A percentile compares a stretch with the other conserved stretches of the same genome.
phyloP scores from a whole-genome alignment of 2,113 vertebrate species.

The Ramphastos sulfuratus region DNA sequence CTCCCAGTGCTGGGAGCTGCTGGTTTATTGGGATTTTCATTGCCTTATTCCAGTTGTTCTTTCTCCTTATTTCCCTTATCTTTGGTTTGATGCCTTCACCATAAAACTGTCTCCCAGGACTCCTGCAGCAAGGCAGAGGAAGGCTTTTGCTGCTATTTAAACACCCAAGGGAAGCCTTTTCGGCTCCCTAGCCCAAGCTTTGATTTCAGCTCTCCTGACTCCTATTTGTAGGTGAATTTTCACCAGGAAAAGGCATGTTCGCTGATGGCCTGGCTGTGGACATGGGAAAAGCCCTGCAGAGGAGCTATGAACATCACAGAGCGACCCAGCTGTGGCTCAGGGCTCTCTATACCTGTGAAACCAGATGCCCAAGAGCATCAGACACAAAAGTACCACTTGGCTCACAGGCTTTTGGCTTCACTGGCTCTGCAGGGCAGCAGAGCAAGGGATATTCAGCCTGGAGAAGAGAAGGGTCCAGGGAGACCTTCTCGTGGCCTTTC shows the following conservation, averaged over 20 bases:
- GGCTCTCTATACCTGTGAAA: background rate
- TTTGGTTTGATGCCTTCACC: background rate
- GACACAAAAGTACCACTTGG: background rate
- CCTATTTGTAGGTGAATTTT: background rate
- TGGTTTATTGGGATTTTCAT: background rate
- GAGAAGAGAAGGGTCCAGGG: too few species aligned
- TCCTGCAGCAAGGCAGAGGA: background rate
- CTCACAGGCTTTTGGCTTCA: background rate
- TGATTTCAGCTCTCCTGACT: background rate
- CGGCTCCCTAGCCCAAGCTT: background rate
- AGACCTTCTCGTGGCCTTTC: background rate
- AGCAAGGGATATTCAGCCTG: background rate
- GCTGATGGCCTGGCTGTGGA: background rate
- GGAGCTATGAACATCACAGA: rapidly evolving
- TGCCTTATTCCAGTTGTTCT: background rate
- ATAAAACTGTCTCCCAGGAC: background rate
- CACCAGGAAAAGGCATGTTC: background rate
- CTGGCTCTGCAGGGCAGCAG: rapidly evolving
- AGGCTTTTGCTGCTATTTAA: background rate
- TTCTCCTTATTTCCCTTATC: background rate
- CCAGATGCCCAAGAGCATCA: background rate
- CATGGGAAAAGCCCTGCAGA: background rate
- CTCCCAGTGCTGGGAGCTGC: too few species aligned
- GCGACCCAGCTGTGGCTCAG: background rate
- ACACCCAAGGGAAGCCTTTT: background rate